Percentiles rank a stretch among this genome's conserved stretches.
phyloP scores from a whole-genome alignment of 2,113 vertebrate species.

The Channa maculata region DNA sequence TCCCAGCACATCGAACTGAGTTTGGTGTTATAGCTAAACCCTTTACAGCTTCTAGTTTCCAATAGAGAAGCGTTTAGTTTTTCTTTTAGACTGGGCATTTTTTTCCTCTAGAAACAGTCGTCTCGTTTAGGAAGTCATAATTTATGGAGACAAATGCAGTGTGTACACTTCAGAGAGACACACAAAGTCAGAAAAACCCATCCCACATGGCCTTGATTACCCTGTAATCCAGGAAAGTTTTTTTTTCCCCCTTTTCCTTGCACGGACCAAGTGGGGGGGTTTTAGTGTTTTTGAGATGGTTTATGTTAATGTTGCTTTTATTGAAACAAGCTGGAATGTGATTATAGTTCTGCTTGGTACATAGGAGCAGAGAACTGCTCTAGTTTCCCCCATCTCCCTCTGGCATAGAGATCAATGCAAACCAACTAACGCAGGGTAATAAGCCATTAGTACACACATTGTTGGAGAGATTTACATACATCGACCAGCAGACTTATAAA shows the following conservation, averaged over 20 bases:
- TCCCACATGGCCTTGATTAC: conserved; percentile 73
- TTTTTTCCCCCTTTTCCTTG: conserved; percentile 35
- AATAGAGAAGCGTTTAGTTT: conserved; percentile 16
- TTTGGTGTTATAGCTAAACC: conserved; percentile 55
- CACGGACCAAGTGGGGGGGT: conserved; percentile 45
- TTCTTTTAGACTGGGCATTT: background rate
- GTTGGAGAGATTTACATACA: conserved; percentile 82
- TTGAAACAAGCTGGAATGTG: conserved; percentile 82
- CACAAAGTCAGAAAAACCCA: conserved; percentile 57
- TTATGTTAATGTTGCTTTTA: conserved; percentile 83
- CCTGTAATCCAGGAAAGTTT: conserved; percentile 66
- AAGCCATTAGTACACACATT: conserved; percentile 82
- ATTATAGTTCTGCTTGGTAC: conserved; percentile 77
- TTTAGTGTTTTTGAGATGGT: conserved; percentile 72
- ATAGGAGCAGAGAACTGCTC: conserved; percentile 69
- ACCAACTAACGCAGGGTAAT: conserved; percentile 82
- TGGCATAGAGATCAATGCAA: conserved; percentile 84
- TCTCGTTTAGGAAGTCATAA: conserved; percentile 30
- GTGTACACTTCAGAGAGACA: conserved; percentile 42
- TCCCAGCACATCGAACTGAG: conserved; percentile 40
- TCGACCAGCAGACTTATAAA: conserved; percentile 74
- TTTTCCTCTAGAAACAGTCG: conserved; percentile 9
- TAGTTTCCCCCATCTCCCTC: conserved; percentile 69
- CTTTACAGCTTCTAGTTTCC: conserved; percentile 33
- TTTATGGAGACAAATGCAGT: conserved; percentile 38